Evolutionary conservation across 2,888 invertebrate genomes (phyloP).

Genomic region (Vannuccia rotundouncinata): DNA sequence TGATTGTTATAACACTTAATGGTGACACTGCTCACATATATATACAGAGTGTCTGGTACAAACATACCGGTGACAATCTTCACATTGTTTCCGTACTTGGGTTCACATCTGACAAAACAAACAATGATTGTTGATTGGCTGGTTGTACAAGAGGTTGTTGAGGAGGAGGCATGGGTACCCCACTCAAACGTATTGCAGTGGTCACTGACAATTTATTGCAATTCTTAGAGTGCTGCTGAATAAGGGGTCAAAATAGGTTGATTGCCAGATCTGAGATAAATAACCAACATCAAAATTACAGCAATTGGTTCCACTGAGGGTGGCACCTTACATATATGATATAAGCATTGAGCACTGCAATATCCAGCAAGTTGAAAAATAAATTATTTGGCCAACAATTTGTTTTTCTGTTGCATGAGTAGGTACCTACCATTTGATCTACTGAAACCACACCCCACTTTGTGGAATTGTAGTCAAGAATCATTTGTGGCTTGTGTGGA

Average conservation of each 20-base stretch:
- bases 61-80: too few relatives aligned
- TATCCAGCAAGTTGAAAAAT: neutral
- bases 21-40: neutral
- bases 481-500: neutral
- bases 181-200: neutral
- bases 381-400: neutral
- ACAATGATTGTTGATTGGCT: too few relatives aligned
- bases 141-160: too few relatives aligned
- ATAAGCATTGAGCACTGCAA: neutral
- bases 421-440: neutral
- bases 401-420: neutral
- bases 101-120: too few relatives aligned
- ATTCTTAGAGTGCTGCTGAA: neutral
- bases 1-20: too few relatives aligned
- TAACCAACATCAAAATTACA: neutral
- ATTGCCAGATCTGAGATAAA: neutral
- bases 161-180: neutral
- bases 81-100: too few relatives aligned
- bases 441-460: neutral
- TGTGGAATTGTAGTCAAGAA: neutral
- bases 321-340: neutral
- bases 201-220: neutral
- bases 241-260: neutral
- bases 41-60: neutral
- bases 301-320: neutral